Evolutionary conservation across 1,140 invertebrate species (phyloP), one percentile per base, ranked within the genome.

Genomic region (Drosophila novamexicana): DNA sequence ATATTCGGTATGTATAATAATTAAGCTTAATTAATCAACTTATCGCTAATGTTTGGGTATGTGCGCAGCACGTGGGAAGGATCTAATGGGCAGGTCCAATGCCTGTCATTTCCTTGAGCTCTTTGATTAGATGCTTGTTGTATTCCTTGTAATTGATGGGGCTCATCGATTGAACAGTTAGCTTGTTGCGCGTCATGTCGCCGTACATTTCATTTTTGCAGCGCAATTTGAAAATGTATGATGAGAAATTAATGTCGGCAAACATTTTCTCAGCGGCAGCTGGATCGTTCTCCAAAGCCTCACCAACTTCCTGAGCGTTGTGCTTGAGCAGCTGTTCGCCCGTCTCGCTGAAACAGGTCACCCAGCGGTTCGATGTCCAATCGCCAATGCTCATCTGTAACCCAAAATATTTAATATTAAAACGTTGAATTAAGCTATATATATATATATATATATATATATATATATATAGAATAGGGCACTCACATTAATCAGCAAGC

Each of bases 191-290:
- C 50, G 93, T 94, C 93, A 98, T 97, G 93, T 98, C 97, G 93
- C 97, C 98, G 84, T 96, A 99, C 14, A 94, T 96, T 92, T 99
- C 98, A 91, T 97, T 94, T 93, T 97, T 98, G 14, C 96, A 95
- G 70, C 97, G 93, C 47, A 99, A 93, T 91, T 96, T 97, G 82
- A 98, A 97, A 9, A 96, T 93, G 77, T 95, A 98, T 0, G 95
- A 94, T 83, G 96, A 96, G 91, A 99, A 98, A 74, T 95, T 94
- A 6, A 96, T 94, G 10, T 95, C 94, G 16, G 95, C 93, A 64
- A 98, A 95, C 57, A 97, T 93, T 44, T 95, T 93, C 18, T 93
- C 81, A 72, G 94, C 95, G 1, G 92, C 93, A 12, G 94, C 93
- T 12, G 94, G 93, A 86, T 96, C 94, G 50, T 94, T 94, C 70